Conservation (phyloP, 2,113 vertebrate species). For the Cricetomys ansorgei region DNA sequence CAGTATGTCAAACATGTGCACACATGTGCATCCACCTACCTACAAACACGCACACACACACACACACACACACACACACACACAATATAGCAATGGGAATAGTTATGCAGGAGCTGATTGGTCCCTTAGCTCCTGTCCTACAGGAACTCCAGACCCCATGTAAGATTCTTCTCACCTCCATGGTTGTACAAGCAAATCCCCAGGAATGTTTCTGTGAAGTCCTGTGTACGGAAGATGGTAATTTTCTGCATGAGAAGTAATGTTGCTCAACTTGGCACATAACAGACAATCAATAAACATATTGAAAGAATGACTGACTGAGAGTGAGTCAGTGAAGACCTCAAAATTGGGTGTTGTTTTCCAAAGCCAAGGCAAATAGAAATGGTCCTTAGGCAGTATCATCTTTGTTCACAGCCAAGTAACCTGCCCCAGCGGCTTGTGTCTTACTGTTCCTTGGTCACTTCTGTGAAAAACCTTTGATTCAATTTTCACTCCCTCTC, state of each 20-base stretch:
- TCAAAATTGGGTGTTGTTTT: neutral
- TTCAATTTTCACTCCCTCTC: neutral
- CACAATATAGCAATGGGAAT: neutral
- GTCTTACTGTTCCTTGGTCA: neutral
- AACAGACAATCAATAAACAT: neutral
- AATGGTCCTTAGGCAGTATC: neutral
- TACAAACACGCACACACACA: neutral
- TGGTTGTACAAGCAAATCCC: neutral
- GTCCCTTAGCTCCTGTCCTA: neutral
- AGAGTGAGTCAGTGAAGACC: neutral
- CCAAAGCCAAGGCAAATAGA: neutral
- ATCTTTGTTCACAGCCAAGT: neutral
- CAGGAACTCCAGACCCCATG: neutral
- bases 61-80: neutral
- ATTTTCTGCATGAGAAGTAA: neutral
- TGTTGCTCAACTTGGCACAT: neutral
- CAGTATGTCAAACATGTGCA: too few species aligned
- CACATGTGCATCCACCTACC: neutral
- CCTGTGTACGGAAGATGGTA: neutral
- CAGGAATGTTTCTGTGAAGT: neutral
- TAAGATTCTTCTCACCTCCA: neutral
- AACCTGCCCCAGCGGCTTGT: neutral
- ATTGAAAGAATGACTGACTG: neutral
- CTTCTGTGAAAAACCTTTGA: slow-evolving; percentile 36
- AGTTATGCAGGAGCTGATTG: neutral